These are phyloP conservation scores for Epicauta chinensis DNA, from an alignment of 1,140 invertebrate species.

Conservation along the genomic window DNA sequence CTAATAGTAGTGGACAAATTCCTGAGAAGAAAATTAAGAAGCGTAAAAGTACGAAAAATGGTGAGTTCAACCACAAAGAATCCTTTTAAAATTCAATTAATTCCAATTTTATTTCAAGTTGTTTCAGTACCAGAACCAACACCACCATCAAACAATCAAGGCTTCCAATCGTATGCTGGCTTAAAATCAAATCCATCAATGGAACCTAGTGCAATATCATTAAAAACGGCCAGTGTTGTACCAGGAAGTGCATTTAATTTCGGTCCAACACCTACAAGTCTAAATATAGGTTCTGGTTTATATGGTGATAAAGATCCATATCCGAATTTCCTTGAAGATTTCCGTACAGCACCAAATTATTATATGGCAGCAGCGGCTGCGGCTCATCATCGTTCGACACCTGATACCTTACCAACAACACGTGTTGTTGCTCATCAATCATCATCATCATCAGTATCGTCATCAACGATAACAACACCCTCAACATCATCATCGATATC, in stretches of 20 bases:
- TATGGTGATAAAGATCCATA: slow-evolving; percentile 52
- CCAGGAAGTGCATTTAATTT: slow-evolving; percentile 65
- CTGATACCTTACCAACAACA: slow-evolving; percentile 36
- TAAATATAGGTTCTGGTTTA: slow-evolving; percentile 45
- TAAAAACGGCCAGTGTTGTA: slow-evolving; percentile 56
- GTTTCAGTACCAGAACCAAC: slow-evolving; percentile 9
- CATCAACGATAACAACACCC: no score
- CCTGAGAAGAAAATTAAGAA: slow-evolving; percentile 26
- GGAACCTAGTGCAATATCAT: slow-evolving; percentile 49
- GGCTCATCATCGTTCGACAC: slow-evolving; percentile 41
- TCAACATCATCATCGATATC: no score
- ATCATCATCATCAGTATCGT: slow-evolving; percentile 27
- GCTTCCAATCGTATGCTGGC: slow-evolving; percentile 50
- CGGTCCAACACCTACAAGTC: slow-evolving; percentile 49
- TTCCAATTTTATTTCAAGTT: not conserved
- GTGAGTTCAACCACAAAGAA: slow-evolving; percentile 20
- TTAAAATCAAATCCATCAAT: slow-evolving; percentile 43
- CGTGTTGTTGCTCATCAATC: slow-evolving; percentile 38
- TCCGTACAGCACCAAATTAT: slow-evolving; percentile 48
- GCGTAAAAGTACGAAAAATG: slow-evolving; percentile 20
- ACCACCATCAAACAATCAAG: slow-evolving; percentile 34
- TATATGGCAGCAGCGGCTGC: slow-evolving; percentile 51
- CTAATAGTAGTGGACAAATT: slow-evolving; percentile 4
- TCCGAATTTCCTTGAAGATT: slow-evolving; percentile 57
- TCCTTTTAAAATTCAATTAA: not conserved